Evolutionary conservation across 2,888 invertebrate species (phyloP), one percentile per base, ranked within the genome.

Genomic region (Acleris emargana): DNA sequence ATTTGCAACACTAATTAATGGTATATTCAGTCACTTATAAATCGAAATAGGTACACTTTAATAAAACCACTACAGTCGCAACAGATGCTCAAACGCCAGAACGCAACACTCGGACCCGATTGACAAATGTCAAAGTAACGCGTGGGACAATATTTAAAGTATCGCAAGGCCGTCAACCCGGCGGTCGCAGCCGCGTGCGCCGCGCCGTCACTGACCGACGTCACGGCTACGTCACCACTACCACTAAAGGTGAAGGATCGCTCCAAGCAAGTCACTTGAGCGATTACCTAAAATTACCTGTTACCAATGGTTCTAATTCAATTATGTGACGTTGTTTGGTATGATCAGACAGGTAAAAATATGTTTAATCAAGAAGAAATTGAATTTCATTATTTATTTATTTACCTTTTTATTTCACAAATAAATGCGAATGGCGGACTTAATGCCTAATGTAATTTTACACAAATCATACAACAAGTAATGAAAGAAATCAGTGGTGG

Each of bases 121-220:
- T 52, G 60, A 38, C 61, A 66, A 61, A 60, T 61, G 57, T 57
- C 66, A 61, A 32, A 72, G 74, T 63, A 69, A 68, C 70, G 69
- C 67, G 67, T 47, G 61, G 64, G 67, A 64, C 71, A 71, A 69
- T 64, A 70, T 60, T 60, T 51, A 55, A 64, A 57, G 55, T 60
- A 61, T 50, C 64, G 71, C 66, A 66, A 74, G 74, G 76, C 71
- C 71, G 67, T 71, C 63, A 71, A 73, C 73, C 71, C 68, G 66
- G 61, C 75, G 66, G 61, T 75, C 73, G 69, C 59, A 60, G 70
- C 78, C 77, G 80, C 79, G 78, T 78, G 81, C 72, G 68, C 62
- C 22, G 38, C 13, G 55, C 54, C 61, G 64, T 63, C 64, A 64
- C 62, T n/a, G 42, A 18, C 58, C 64, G 38, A 38, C 67, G 62